Conservation (phyloP, 2,797 vertebrate species). For the Bradypodion pumilum region DNA sequence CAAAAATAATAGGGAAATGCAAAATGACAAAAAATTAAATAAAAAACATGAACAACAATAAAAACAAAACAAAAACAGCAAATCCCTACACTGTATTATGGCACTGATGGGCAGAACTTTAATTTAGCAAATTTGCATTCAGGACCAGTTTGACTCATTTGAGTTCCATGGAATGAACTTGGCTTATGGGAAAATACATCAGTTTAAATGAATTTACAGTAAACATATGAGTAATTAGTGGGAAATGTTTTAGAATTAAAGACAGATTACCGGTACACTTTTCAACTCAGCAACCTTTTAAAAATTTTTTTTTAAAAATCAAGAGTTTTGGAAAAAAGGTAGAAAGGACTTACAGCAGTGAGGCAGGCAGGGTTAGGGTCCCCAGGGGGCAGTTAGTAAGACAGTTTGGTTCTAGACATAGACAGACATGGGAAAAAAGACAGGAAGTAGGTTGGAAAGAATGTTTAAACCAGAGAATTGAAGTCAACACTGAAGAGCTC, state of each 20-base stretch:
- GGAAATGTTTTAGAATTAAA: not conserved
- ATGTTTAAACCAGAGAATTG: slow-evolving; percentile 57
- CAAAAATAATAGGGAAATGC: not conserved
- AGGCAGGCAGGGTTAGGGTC: slow-evolving; percentile 96
- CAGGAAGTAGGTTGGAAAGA: slow-evolving; percentile 79
- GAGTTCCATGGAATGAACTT: not conserved
- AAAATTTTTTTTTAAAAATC: not conserved
- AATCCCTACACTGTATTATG: not conserved
- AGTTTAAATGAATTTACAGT: not conserved
- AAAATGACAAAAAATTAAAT: not conserved
- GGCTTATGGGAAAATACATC: slow-evolving; percentile 5
- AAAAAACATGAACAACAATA: no score
- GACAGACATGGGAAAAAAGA: slow-evolving; percentile 80
- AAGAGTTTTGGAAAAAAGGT: slow-evolving; percentile 74
- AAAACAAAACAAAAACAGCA: not conserved
- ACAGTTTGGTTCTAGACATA: slow-evolving; percentile 98
- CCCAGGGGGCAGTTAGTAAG: slow-evolving; percentile 99
- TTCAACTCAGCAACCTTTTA: slow-evolving; percentile 21
- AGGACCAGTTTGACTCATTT: not conserved
- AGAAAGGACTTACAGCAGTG: slow-evolving; percentile 95
- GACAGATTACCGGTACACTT: not conserved
- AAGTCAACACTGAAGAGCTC: slow-evolving; percentile 50
- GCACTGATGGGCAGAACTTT: not conserved
- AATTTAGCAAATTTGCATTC: not conserved
- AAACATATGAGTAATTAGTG: not conserved